Evolutionary conservation across 2,113 vertebrate genomes (phyloP).

Genomic region (Nanorana parkeri): DNA sequence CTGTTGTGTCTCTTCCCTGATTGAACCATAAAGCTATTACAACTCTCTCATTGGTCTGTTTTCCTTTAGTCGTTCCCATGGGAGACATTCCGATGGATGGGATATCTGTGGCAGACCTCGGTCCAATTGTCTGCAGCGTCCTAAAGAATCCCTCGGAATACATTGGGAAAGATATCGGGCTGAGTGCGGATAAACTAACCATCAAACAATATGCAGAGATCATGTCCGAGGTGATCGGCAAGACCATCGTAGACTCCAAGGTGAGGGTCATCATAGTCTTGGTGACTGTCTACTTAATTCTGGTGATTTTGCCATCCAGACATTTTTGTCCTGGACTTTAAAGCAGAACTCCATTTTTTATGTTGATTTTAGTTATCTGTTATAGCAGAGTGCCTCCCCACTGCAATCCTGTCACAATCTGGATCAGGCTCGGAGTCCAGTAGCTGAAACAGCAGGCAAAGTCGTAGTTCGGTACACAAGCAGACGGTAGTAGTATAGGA

Average conservation of each 20-base stretch:
- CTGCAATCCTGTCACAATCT: too few relatives aligned
- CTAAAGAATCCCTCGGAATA: conserved; percentile 66
- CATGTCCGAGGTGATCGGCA: conserved; percentile 64
- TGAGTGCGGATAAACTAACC: conserved; percentile 68
- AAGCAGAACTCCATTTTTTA: too few relatives aligned
- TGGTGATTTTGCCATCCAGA: too few relatives aligned
- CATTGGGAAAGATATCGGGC: conserved; percentile 60
- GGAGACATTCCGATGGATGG: conserved; percentile 68
- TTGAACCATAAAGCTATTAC: too few relatives aligned
- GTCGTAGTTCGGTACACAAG: too few relatives aligned
- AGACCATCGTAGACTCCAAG: conserved; percentile 62
- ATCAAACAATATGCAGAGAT: conserved; percentile 60
- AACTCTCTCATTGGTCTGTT: not conserved
- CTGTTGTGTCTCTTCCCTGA: too few relatives aligned
- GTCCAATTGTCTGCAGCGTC: conserved; percentile 67
- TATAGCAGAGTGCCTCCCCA: too few relatives aligned
- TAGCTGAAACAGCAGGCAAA: too few relatives aligned
- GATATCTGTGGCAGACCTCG: conserved; percentile 68
- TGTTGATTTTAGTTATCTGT: too few relatives aligned
- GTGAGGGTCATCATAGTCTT: conserved; percentile 50
- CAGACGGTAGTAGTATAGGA: too few relatives aligned
- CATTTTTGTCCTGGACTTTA: too few relatives aligned
- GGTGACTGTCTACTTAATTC: not conserved
- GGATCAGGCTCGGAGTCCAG: too few relatives aligned
- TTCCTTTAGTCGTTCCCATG: conserved; percentile 68